A percentile compares a stretch with the other conserved stretches of the same genome.
Evolutionary conservation across 2,113 vertebrate genomes (phyloP).

Genomic region (Atherinomorus stipes): DNA sequence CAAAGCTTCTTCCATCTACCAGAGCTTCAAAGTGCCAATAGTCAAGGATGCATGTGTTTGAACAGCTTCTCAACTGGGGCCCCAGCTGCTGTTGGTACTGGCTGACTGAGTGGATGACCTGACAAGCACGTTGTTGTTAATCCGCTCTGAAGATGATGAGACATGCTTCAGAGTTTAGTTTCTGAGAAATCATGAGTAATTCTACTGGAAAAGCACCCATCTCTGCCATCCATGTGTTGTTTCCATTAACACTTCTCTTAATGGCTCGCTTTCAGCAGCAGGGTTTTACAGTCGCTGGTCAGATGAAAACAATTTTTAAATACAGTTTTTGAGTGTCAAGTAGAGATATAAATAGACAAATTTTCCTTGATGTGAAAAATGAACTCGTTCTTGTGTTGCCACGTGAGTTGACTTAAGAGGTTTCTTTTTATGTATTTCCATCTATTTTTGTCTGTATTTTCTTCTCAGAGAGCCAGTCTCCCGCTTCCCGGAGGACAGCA

Average conservation of each 20-base stretch:
- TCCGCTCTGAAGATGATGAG: slow-evolving; percentile 32
- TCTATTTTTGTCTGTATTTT: neutral
- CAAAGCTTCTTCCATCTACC: neutral
- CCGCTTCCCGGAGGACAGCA: slow-evolving; percentile 88
- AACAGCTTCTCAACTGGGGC: slow-evolving; percentile 17
- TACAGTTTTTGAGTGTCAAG: neutral
- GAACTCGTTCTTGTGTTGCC: neutral
- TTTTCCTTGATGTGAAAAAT: neutral
- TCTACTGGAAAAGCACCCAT: slow-evolving; percentile 1
- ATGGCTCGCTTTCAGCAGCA: slow-evolving; percentile 1
- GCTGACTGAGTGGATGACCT: slow-evolving; percentile 34
- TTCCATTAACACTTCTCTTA: slow-evolving; percentile 26
- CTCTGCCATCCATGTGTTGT: slow-evolving; percentile 9
- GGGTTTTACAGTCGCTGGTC: neutral
- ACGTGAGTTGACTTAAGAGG: neutral
- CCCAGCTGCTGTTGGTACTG: slow-evolving; percentile 45
- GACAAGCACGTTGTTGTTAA: slow-evolving; percentile 45
- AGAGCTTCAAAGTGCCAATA: neutral
- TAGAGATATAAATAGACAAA: neutral
- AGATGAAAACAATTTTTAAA: neutral
- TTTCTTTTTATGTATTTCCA: neutral
- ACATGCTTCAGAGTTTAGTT: slow-evolving; percentile 35
- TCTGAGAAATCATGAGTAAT: slow-evolving; percentile 47
- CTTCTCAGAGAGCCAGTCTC: slow-evolving; percentile 88
- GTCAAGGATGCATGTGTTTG: slow-evolving; percentile 16